Conservation (phyloP, 2,797 vertebrate species). For the Sebastes nivosus region DNA sequence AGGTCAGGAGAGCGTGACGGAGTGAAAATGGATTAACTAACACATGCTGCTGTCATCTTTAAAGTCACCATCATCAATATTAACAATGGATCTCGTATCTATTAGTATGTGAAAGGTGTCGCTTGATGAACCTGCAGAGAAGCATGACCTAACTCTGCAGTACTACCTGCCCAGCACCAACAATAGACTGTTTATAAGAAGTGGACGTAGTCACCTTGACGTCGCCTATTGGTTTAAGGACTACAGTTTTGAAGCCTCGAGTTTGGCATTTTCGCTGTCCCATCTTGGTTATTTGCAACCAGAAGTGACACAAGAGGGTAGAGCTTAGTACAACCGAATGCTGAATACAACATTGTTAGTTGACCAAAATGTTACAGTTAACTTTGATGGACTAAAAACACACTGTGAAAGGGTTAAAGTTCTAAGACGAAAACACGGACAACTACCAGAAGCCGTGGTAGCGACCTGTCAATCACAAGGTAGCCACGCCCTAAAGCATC, state of each 20-base stretch:
- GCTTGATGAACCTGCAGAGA: background rate
- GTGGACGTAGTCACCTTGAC: background rate
- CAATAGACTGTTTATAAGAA: background rate
- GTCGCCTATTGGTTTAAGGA: background rate
- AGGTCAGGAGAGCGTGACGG: background rate
- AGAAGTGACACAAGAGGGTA: background rate
- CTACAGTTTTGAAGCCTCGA: background rate
- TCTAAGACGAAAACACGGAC: too few species aligned
- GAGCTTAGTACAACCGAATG: accelerated
- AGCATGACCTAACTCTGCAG: background rate
- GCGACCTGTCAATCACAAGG: too few species aligned
- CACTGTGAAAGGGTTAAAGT: too few species aligned
- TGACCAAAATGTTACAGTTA: too few species aligned
- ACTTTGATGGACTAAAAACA: too few species aligned
- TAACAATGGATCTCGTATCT: background rate
- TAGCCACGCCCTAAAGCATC: too few species aligned
- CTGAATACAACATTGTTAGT: too few species aligned
- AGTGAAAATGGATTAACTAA: background rate
- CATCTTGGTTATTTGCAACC: background rate
- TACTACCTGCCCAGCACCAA: background rate
- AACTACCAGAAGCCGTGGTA: too few species aligned
- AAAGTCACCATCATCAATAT: background rate
- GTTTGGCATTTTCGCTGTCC: background rate
- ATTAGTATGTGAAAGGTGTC: background rate
- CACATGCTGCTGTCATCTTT: background rate